phyloP scores from a whole-genome alignment of 2,797 vertebrate species.

The Eulemur mongoz region DNA sequence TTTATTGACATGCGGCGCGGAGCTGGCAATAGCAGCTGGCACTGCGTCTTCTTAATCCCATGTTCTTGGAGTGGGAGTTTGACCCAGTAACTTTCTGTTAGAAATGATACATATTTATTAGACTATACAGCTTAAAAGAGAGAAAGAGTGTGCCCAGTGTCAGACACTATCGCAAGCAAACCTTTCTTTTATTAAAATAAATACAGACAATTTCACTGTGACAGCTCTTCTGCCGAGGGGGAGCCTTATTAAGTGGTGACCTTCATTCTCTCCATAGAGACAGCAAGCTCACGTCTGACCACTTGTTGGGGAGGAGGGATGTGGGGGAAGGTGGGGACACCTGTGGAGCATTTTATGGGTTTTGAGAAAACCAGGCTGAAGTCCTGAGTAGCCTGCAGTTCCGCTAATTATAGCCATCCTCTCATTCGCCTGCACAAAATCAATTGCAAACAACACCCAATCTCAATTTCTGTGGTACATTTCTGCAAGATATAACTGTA shows the following conservation, averaged over 20 bases:
- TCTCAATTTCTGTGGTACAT: neutral
- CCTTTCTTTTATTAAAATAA: constrained; percentile 67
- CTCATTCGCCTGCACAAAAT: constrained; percentile 6
- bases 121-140: constrained; percentile 28
- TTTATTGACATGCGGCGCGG: constrained; percentile 58
- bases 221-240: fast-evolving
- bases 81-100: constrained; percentile 68
- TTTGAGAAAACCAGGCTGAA: constrained; percentile 46
- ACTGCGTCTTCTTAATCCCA: constrained; percentile 35
- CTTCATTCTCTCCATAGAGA: constrained; percentile 38
- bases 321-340: neutral
- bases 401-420: constrained; percentile 40
- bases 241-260: neutral
- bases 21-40: constrained; percentile 54
- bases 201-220: constrained; percentile 38
- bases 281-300: neutral
- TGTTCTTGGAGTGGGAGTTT: constrained; percentile 75
- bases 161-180: constrained; percentile 66
- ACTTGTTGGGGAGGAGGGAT: constrained; percentile 6
- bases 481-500: neutral
- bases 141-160: neutral
- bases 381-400: neutral
- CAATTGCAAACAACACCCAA: constrained; percentile 19
- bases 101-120: constrained; percentile 82
- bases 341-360: constrained; percentile 48